Base-by-base conservation (phyloP, 1,140 invertebrate species). In the Spodoptera frugiperda region DNA sequence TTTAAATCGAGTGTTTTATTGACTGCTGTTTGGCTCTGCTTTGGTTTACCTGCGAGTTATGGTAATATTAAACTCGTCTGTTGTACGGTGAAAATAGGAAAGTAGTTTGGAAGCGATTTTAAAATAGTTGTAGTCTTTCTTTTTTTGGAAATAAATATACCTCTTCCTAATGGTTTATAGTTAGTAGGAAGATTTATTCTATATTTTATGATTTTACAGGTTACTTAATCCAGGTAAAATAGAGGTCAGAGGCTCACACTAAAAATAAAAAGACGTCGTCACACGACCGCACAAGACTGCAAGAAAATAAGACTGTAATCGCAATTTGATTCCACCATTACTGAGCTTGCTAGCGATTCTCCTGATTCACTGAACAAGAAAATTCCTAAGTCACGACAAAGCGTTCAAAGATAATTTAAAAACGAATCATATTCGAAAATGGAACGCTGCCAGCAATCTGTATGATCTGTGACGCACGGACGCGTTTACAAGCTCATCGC, bases 381-480 rank as follows among this genome's bases (percentile, higher is more conserved):
- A 67, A 67, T 67, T 67, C 63, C 44, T 67, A 67, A 67, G 63
- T 67, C 63, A 67, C 63, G 63, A 67, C 63, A 67, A 67, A 67
- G 48, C 63, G 51, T 72, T 55, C 68, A 72, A 53, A 72, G 71
- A 74, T 61, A 61, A 74, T 74, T 74, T 49, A 59, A 74, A 74
- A 61, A 61, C 51, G 68, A 59, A 74, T 65, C 54, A 75, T 75
- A 75, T 75, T 75, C 46, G 59, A 75, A 75, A 63, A 65, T 75
- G 72, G 72, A 75, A 75, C 72, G 19, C 46, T 75, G 72, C 72
- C 72, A 75, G 30, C 33, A 39, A 61, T 61, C 55, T 59, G 71
- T 61, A 61, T 74, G 76, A 77, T 77, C 63, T 48, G 71, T 70
- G 33, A 71, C 71, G 79, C 79, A 80, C 79, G 79, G 67, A 11